These are phyloP conservation scores for Eueides isabella DNA, from an alignment of 1,140 invertebrate genomes.

Conservation along the genomic window DNA sequence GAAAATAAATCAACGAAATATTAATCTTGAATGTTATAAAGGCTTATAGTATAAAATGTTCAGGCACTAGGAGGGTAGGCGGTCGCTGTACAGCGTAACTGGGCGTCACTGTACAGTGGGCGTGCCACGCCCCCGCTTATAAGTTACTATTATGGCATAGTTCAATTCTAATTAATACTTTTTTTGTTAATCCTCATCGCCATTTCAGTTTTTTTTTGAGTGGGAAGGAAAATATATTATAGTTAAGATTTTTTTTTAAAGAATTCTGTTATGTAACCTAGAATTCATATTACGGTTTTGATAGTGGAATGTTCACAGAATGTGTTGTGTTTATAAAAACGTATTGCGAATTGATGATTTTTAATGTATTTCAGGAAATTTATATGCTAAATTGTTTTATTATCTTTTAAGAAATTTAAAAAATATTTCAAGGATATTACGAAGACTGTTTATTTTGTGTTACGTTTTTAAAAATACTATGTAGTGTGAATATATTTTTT, in stretches of 20 bases:
- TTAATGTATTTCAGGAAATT: too few species aligned
- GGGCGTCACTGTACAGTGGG: conserved; percentile 73
- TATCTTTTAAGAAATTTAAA: too few species aligned
- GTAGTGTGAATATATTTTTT: neutral
- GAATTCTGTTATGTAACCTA: neutral
- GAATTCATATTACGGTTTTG: neutral
- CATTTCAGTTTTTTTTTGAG: conserved; percentile 18
- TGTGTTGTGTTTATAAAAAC: neutral
- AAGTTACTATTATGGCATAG: conserved; percentile 40
- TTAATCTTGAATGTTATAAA: conserved; percentile 12
- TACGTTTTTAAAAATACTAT: neutral
- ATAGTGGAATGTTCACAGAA: neutral
- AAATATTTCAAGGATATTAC: too few species aligned
- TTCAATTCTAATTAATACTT: conserved; percentile 34
- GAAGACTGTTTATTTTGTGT: too few species aligned
- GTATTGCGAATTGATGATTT: neutral
- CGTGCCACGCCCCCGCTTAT: conserved; percentile 60
- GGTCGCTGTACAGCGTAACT: conserved; percentile 66
- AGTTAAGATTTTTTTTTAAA: neutral
- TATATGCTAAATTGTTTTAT: too few species aligned
- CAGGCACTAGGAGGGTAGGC: conserved; percentile 45
- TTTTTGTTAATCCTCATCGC: conserved; percentile 24
- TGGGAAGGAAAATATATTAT: neutral
- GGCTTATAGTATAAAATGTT: conserved; percentile 30
- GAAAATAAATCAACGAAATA: conserved; percentile 21